A percentile compares a stretch with the other conserved stretches of the same genome.
These are phyloP conservation scores for Dynastes grantii DNA, from an alignment of 2,888 invertebrate species.

Conservation along the genomic window DNA sequence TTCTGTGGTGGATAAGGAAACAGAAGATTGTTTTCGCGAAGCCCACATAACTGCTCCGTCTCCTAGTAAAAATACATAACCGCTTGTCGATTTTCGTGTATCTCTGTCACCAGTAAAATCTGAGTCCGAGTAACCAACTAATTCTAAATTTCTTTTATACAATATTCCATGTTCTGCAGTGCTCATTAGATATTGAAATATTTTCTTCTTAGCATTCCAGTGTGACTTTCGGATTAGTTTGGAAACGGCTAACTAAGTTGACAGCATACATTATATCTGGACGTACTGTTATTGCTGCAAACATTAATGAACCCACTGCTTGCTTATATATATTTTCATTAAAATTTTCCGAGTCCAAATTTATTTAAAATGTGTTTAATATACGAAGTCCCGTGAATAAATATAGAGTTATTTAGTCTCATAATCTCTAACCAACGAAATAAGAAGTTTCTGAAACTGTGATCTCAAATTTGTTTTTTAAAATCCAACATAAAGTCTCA, in stretches of 20 bases:
- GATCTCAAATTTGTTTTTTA: too few relatives aligned
- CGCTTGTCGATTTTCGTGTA: background rate
- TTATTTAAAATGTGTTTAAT: background rate
- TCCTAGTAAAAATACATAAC: background rate
- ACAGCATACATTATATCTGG: background rate
- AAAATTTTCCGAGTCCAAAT: background rate
- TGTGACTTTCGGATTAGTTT: background rate
- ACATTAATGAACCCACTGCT: background rate
- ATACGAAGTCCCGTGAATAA: background rate
- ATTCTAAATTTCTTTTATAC: background rate
- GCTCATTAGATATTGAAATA: background rate
- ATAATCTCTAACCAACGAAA: background rate
- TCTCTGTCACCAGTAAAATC: background rate
- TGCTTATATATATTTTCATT: too few relatives aligned
- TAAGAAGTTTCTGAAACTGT: background rate
- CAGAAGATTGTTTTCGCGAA: slow-evolving; percentile 28
- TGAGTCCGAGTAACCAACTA: background rate
- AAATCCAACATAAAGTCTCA: too few relatives aligned
- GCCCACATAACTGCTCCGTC: too few relatives aligned
- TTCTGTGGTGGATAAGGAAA: background rate
- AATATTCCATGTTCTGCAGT: background rate
- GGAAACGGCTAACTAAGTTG: background rate
- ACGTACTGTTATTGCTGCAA: background rate
- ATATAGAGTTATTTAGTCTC: background rate
- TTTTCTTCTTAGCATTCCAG: background rate